These are phyloP conservation scores for Plecturocebus donacophilus DNA, from an alignment of 2,113 vertebrate genomes.

Conservation along the genomic window DNA sequence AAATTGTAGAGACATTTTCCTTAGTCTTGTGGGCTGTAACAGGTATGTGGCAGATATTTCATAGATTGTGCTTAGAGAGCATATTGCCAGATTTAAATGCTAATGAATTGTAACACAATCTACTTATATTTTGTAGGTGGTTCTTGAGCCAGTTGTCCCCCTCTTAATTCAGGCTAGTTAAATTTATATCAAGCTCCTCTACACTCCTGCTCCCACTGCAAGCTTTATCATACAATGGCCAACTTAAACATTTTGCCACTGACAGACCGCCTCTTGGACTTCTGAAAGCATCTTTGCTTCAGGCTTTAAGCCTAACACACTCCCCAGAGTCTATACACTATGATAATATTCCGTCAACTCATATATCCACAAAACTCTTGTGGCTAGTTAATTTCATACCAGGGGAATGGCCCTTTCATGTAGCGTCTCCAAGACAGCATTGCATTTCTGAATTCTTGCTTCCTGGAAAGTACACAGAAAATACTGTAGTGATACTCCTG, in stretches of 20 bases:
- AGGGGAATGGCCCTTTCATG: background rate
- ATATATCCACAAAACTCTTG: background rate
- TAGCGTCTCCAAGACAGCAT: background rate
- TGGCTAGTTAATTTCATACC: background rate
- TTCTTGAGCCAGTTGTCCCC: constrained; percentile 9
- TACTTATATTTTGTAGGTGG: background rate
- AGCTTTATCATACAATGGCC: background rate
- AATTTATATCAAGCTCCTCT: background rate
- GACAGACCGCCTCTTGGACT: background rate
- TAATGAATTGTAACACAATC: background rate
- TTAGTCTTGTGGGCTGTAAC: background rate
- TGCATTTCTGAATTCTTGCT: background rate
- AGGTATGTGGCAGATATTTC: background rate
- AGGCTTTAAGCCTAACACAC: background rate
- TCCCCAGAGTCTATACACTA: background rate
- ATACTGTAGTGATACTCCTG: background rate
- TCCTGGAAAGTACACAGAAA: background rate
- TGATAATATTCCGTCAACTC: background rate
- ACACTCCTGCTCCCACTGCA: background rate
- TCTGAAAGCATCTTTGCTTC: background rate
- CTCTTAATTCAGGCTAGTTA: constrained; percentile 20
- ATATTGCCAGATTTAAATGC: background rate
- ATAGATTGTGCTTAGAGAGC: background rate
- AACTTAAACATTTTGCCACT: background rate
- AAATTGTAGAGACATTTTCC: background rate